Percentiles rank a stretch among this genome's conserved stretches.
phyloP scores from a whole-genome alignment of 1,140 invertebrate genomes.

The Papilio dardanus region DNA sequence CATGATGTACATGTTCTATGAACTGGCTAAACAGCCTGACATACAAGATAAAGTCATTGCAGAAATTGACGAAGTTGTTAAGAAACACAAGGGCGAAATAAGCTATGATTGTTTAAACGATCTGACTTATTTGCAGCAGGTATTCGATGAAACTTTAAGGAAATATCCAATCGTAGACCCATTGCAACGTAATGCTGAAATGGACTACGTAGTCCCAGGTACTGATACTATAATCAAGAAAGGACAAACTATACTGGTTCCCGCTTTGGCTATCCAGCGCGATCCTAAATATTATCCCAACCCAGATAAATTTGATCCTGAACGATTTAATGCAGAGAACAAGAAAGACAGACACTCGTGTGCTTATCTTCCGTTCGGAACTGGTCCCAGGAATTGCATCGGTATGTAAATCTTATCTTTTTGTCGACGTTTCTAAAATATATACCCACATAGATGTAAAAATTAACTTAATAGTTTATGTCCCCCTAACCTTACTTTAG shows the following conservation, averaged over 20 bases:
- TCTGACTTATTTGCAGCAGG: slow-evolving; percentile 66
- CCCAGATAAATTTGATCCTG: slow-evolving; percentile 68
- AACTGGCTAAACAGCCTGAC: slow-evolving; percentile 58
- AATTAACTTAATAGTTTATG: too few species aligned
- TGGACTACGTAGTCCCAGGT: slow-evolving; percentile 79
- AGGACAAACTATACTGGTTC: slow-evolving; percentile 53
- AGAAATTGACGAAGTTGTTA: slow-evolving; percentile 67
- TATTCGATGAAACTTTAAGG: slow-evolving; percentile 79
- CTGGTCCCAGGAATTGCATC: slow-evolving; percentile 83
- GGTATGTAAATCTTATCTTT: slow-evolving; percentile 62
- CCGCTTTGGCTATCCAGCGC: slow-evolving; percentile 45
- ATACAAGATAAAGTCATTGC: slow-evolving; percentile 59
- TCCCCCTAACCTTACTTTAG: too few species aligned
- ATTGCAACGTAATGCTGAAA: slow-evolving; percentile 50
- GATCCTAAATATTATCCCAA: slow-evolving; percentile 51
- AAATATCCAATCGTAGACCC: slow-evolving; percentile 82
- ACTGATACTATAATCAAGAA: slow-evolving; percentile 76
- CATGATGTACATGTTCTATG: slow-evolving; percentile 56
- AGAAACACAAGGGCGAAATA: slow-evolving; percentile 56
- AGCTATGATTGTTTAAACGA: slow-evolving; percentile 66
- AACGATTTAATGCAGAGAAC: slow-evolving; percentile 75
- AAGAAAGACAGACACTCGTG: slow-evolving; percentile 67
- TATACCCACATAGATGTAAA: too few species aligned
- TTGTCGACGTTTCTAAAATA: too few species aligned
- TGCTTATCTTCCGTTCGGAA: slow-evolving; percentile 42